These are phyloP conservation scores for Hydropotes inermis DNA, from an alignment of 2,113 vertebrate species.

Conservation along the genomic window DNA sequence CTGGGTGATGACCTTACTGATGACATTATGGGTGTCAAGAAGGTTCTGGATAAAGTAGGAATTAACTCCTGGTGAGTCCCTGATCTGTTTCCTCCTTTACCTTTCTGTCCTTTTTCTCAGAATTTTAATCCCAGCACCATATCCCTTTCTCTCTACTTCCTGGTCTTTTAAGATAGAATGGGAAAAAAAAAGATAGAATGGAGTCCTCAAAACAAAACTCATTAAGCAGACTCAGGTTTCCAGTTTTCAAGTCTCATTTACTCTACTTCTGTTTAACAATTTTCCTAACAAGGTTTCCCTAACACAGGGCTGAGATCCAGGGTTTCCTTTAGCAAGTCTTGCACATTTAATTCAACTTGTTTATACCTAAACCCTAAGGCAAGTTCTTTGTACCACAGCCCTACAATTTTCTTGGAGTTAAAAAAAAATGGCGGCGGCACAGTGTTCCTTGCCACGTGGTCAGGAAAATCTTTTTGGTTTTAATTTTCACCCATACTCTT, in stretches of 20 bases:
- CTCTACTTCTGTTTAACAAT: neutral
- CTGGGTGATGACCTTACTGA: conserved; percentile 61
- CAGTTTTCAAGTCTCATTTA: neutral
- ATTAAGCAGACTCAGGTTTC: neutral
- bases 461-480: neutral
- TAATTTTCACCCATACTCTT: neutral
- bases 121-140: neutral
- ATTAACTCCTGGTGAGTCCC: conserved; percentile 55
- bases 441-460: neutral
- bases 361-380: neutral
- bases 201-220: neutral
- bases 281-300: neutral
- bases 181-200: neutral
- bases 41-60: conserved; percentile 63
- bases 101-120: neutral
- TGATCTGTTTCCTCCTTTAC: neutral
- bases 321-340: neutral
- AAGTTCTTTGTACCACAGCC: neutral
- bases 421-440: neutral
- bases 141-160: neutral
- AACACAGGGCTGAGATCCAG: neutral
- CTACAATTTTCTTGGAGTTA: neutral
- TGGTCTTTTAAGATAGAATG: neutral
- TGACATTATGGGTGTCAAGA: conserved; percentile 65
- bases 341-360: neutral